Conservation (phyloP, 2,888 invertebrate genomes). For the Ichneumon xanthorius region DNA sequence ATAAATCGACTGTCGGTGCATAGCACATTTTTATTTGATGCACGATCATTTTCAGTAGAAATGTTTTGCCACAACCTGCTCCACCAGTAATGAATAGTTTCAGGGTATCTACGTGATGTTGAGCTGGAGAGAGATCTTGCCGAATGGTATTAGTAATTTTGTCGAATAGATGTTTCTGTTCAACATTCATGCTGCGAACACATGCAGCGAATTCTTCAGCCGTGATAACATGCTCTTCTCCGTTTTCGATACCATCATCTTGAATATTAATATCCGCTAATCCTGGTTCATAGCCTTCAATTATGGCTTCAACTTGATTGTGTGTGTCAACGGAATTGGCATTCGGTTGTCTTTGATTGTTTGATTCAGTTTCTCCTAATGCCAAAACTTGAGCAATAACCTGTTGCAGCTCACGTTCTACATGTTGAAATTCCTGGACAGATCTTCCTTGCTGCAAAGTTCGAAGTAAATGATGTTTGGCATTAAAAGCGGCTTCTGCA, state of each 20-base stretch:
- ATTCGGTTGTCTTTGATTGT: not conserved
- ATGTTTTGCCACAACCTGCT: constrained; percentile 68
- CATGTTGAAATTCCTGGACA: no score
- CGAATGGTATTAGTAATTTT: constrained; percentile 46
- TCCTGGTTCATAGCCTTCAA: constrained; percentile 30
- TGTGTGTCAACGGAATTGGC: not conserved
- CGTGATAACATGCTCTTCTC: constrained; percentile 39
- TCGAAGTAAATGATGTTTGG: no score
- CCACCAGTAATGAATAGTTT: constrained; percentile 76
- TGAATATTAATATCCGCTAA: constrained; percentile 31
- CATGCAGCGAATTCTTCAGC: constrained; percentile 55
- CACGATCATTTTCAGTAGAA: constrained; percentile 74
- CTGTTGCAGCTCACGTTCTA: no score
- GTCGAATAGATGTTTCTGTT: constrained; percentile 56
- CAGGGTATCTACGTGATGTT: constrained; percentile 60
- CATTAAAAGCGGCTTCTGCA: no score
- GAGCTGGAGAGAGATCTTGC: constrained; percentile 41
- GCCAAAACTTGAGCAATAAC: not conserved
- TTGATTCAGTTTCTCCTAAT: no score
- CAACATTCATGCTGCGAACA: constrained; percentile 58
- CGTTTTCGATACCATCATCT: constrained; percentile 24
- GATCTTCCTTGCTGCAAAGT: no score
- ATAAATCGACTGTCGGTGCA: constrained; percentile 48
- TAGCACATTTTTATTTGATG: constrained; percentile 73
- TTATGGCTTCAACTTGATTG: constrained; percentile 26